Evolutionary conservation across 2,888 invertebrate species (phyloP).

Genomic region (Dicyrtomina minuta): DNA sequence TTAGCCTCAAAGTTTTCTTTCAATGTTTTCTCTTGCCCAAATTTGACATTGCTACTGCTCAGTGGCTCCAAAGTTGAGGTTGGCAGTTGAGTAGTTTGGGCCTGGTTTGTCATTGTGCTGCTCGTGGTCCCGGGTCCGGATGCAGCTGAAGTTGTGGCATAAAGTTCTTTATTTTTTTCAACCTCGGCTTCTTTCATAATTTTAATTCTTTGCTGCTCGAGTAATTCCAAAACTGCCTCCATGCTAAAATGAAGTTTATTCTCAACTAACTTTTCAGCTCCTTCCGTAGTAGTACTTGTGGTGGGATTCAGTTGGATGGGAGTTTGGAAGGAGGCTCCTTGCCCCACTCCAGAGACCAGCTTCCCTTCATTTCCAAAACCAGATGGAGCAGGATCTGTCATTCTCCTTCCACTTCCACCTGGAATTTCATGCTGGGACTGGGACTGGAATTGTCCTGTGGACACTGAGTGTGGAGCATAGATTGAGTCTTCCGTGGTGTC

Average conservation of each 20-base stretch:
- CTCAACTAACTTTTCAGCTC: not conserved
- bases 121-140: not conserved
- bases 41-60: too few relatives aligned
- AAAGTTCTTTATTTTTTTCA: not conserved
- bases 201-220: constrained; percentile 22
- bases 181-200: not conserved
- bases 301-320: too few relatives aligned
- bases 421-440: too few relatives aligned
- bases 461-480: not conserved
- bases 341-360: not conserved
- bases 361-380: not conserved
- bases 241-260: constrained; percentile 17
- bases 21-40: too few relatives aligned
- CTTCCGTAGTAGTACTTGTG: not conserved
- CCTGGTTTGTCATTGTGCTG: not conserved
- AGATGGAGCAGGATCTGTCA: not conserved
- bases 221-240: constrained; percentile 12
- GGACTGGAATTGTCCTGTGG: not conserved
- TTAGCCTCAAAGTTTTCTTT: too few relatives aligned
- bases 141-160: too few relatives aligned
- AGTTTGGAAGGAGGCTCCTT: too few relatives aligned
- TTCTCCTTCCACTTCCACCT: too few relatives aligned
- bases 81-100: too few relatives aligned
- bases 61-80: too few relatives aligned
- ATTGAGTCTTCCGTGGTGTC: not conserved